Evolutionary conservation across 2,797 vertebrate genomes (phyloP), one percentile per base, ranked within the genome.

Genomic region (Cyprinella venusta): DNA sequence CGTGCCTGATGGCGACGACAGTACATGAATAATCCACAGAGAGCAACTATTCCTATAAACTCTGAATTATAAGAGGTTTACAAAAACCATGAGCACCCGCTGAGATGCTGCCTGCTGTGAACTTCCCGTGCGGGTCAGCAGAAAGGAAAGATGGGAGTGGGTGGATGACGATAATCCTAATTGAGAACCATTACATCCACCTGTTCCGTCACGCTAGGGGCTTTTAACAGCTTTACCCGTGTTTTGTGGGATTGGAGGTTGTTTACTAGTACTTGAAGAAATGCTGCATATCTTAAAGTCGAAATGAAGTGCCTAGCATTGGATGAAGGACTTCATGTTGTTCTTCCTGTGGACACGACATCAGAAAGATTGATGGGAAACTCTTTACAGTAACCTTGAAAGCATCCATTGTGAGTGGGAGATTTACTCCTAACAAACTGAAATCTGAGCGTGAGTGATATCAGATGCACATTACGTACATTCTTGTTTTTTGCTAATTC

Each of bases 401-500:
- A 48, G 80, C 81, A 63, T n/a, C n/a, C n/a, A n/a, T 5, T n/a
- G 81, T 61, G 69, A 89, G 89, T 84, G 86, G 75, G 56, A 61
- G 76, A 89, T 89, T 88, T 90, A 87, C 83, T 87, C 80, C 26
- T 61, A 88, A 86, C 75, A 74, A 33, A 33, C 59, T 24, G 89
- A 89, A 80, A 90, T 88, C 85, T 45, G 85, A 92, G 86, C 84
- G 88, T 76, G 90, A 90, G 87, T 90, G 70, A 86, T 81, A 91
- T 92, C 90, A 92, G 88, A 92, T 45, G 68, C 56, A 6, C 15
- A 68, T 38, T 54, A 19, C 9, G 10, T 50, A 9, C 38, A 63
- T 33, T 52, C 30, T 70, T 70, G 24, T 33, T 52, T 26, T 26
- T 59, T 72, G 26, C 30, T 13, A 40, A 76, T 59, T 40, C 5